Percentiles rank a stretch among this genome's conserved stretches.
Conservation (phyloP, 2,888 invertebrate species). For the Phyllotreta striolata region DNA sequence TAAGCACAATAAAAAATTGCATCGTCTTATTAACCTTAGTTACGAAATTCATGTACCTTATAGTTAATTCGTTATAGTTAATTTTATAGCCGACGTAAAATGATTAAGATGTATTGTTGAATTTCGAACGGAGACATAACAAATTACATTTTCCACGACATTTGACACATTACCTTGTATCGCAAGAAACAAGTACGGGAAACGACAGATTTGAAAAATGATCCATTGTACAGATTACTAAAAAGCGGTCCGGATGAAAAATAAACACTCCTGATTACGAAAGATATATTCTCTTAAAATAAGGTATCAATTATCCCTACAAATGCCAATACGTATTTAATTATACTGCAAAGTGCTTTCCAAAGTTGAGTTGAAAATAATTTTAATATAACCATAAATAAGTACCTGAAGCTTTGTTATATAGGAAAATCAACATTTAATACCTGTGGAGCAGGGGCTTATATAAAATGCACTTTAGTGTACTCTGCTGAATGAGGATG, state of each 20-base stretch:
- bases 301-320: not conserved
- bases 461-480: no score
- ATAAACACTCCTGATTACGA: conserved; percentile 10
- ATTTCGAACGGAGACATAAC: conserved; percentile 9
- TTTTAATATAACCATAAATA: no score
- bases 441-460: no score
- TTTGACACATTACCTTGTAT: conserved; percentile 10
- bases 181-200: conserved; percentile 3
- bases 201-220: conserved; percentile 19
- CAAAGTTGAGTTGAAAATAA: no score
- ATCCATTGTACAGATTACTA: conserved; percentile 17
- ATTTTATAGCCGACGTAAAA: not conserved
- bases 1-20: no score
- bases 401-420: no score
- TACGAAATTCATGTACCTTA: not conserved
- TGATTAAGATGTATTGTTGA: conserved; percentile 17
- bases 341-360: no score
- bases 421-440: no score
- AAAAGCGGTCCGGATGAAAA: conserved; percentile 20
- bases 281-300: not conserved
- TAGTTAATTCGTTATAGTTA: not conserved
- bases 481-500: no score
- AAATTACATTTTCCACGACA: conserved; percentile 20
- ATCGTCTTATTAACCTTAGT: no score
- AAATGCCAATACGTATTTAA: no score